These are phyloP conservation scores for Picathartes gymnocephalus DNA, from an alignment of 2,113 vertebrate species.

Conservation along the genomic window DNA sequence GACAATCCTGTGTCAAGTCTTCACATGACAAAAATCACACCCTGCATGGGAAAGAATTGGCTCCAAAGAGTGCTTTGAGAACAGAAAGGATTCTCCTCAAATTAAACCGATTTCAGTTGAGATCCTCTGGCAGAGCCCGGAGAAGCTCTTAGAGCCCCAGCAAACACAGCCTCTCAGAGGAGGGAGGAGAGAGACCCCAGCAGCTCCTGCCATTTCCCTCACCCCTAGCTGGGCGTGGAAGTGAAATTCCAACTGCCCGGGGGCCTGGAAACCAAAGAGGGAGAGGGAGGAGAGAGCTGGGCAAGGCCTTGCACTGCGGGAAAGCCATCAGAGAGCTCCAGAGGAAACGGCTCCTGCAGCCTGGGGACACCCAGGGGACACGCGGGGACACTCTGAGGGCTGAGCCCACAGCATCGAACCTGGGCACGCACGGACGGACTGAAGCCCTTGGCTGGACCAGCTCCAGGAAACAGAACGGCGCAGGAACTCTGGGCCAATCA, in stretches of 20 bases:
- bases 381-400: accelerated
- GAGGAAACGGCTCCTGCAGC: background rate
- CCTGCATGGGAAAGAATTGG: background rate
- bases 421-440: accelerated
- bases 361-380: background rate
- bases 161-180: background rate
- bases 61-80: background rate
- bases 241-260: background rate
- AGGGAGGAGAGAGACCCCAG: background rate
- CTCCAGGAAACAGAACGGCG: background rate
- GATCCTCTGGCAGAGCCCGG: background rate
- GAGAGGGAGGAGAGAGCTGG: background rate
- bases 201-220: background rate
- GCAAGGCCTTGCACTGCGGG: background rate
- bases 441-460: background rate
- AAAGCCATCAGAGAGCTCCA: background rate
- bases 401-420: background rate
- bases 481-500: no score
- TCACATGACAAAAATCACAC: background rate
- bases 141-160: background rate
- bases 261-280: background rate
- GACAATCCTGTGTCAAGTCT: no score
- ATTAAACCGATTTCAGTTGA: background rate
- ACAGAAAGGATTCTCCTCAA: background rate
- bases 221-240: background rate